phyloP scores from a whole-genome alignment of 2,113 vertebrate species.

The Bombycilla garrulus region DNA sequence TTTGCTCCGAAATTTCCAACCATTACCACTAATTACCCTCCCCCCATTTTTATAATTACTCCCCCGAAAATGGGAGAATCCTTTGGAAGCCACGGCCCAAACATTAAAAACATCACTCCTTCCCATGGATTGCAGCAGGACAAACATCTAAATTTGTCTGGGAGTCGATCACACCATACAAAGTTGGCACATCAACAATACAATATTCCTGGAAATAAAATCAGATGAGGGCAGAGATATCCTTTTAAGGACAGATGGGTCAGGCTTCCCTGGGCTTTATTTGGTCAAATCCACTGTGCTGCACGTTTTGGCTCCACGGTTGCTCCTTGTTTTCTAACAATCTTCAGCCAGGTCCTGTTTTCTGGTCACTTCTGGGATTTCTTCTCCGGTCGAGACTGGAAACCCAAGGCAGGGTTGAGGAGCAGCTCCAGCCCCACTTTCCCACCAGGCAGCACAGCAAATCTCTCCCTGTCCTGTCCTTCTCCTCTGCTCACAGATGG shows the following conservation, averaged over 20 bases:
- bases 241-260: neutral
- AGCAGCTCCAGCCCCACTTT: neutral
- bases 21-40: neutral
- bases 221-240: neutral
- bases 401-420: neutral
- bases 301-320: neutral
- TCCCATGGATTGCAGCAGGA: neutral
- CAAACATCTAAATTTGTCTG: neutral
- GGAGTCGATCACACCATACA: neutral
- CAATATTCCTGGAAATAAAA: neutral
- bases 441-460: neutral
- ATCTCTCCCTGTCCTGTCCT: neutral
- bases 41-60: neutral
- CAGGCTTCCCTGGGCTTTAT: neutral
- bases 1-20: neutral
- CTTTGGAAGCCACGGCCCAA: neutral
- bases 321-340: neutral
- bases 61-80: neutral
- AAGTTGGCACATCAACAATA: neutral
- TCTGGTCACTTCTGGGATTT: neutral
- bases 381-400: neutral
- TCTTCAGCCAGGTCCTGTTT: neutral
- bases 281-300: neutral
- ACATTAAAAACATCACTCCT: neutral
- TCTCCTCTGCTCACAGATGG: rapidly evolving